phyloP scores from a whole-genome alignment of 2,797 vertebrate genomes.

The Cottoperca gobio region DNA sequence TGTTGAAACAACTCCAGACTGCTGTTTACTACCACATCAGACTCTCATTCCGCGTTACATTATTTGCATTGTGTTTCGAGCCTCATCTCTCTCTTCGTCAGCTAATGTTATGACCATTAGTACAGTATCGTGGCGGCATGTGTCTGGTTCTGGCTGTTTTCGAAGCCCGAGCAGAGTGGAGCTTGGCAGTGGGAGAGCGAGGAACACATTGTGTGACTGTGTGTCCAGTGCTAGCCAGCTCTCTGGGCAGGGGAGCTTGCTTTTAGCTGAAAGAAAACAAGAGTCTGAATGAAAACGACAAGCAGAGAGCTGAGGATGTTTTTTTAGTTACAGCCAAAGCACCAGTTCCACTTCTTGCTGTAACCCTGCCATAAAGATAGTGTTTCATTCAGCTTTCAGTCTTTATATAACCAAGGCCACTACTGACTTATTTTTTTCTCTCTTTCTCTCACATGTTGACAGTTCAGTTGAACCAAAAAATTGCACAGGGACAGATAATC shows the following conservation, averaged over 20 bases:
- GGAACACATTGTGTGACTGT: conserved; percentile 77
- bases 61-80: conserved; percentile 66
- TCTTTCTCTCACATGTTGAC: conserved; percentile 62
- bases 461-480: conserved; percentile 68
- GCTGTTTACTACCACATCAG: conserved; percentile 76
- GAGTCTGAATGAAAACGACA: conserved; percentile 81
- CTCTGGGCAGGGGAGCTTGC: conserved; percentile 74
- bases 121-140: conserved; percentile 56
- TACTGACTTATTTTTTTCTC: conserved; percentile 40
- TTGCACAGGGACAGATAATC: conserved; percentile 69
- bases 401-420: conserved; percentile 77
- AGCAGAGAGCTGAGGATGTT: conserved; percentile 82
- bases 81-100: conserved; percentile 34
- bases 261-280: conserved; percentile 83
- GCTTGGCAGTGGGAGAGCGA: conserved; percentile 64
- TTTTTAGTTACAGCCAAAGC: conserved; percentile 81
- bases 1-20: conserved; percentile 76
- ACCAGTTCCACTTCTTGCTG: conserved; percentile 76
- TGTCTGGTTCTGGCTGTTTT: conserved; percentile 68
- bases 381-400: conserved; percentile 79
- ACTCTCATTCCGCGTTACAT: conserved; percentile 59
- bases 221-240: conserved; percentile 76
- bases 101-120: conserved; percentile 65
- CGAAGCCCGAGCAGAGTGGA: conserved; percentile 43
- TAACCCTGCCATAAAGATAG: conserved; percentile 77